These are phyloP conservation scores for Hermetia illucens DNA, from an alignment of 1,140 invertebrate species.

Conservation along the genomic window DNA sequence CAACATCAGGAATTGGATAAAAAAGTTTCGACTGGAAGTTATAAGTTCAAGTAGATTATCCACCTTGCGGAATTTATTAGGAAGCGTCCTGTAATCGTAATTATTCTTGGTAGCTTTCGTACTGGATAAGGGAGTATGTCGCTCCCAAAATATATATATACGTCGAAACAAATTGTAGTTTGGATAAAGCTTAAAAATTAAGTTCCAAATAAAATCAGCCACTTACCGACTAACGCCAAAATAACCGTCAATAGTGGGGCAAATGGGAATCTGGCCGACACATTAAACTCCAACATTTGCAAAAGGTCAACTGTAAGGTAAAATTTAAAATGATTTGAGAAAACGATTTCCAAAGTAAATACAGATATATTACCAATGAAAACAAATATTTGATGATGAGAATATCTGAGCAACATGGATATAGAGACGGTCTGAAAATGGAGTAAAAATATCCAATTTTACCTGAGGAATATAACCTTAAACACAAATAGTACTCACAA, in stretches of 20 bases:
- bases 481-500: conserved; percentile 77
- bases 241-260: conserved; percentile 94
- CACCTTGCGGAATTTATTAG: too few relatives aligned
- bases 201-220: too few relatives aligned
- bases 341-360: neutral
- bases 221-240: conserved; percentile 91
- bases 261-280: conserved; percentile 83
- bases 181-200: too few relatives aligned
- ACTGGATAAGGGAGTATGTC: too few relatives aligned
- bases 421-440: conserved; percentile 90
- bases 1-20: too few relatives aligned
- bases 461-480: neutral
- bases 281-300: conserved; percentile 94
- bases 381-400: conserved; percentile 97
- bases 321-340: conserved; percentile 4
- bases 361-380: conserved; percentile 77
- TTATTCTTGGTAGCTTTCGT: too few relatives aligned
- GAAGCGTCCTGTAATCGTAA: too few relatives aligned
- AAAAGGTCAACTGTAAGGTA: conserved; percentile 72
- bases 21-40: too few relatives aligned
- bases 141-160: too few relatives aligned
- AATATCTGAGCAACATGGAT: conserved; percentile 94
- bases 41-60: too few relatives aligned
- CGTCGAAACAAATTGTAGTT: too few relatives aligned
- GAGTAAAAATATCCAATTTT: conserved; percentile 14